Base-by-base conservation (phyloP, 2,113 vertebrate genomes). In the Psittacula cyanocephala region DNA sequence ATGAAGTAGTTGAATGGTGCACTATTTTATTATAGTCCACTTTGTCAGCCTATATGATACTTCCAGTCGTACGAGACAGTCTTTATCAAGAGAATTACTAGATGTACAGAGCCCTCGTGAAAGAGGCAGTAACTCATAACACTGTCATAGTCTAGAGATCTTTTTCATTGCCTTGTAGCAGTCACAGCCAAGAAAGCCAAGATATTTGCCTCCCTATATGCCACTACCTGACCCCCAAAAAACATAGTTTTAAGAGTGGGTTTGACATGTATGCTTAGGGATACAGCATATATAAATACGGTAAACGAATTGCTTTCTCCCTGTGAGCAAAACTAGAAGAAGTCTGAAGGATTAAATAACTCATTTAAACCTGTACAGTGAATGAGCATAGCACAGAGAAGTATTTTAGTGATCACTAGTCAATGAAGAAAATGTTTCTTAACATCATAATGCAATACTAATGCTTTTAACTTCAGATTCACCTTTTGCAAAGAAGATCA, bases 61-160 rank as follows among this genome's bases (percentile, higher is more conserved):
- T 79, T 81, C 52, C 41, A 72, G 44, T 75, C 62, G 24, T 8
- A 75, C 0, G 0, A 86, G 76, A 81, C 29, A 88, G 64, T 18
- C 25, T 84, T 88, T 85, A 47, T 47, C 63, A 87, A 31, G 75
- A 77, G 49, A 86, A 85, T 72, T 79, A 77, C 31, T 55, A 41
- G 41, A 47, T 64, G 25, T 23, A 28, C 19, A 62, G 78, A 81
- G 74, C 49, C 52, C 57, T 94, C 11, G 0, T 64, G 74, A 44
- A 63, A 94, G 80, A 84, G 46, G 41, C 62, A 85, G 62, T 89
- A 96, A 94, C 37, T 94, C 77, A 50, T 71, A 37, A 67, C 44
- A 41, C 6, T 67, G 63, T 79, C 67, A 63, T 10, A 53, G 82
- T 46, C 76, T 37, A 62, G 57, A 91, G 28, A 39, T 49, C 46